Conservation (phyloP, 2,888 invertebrate species). For the Cryptus armator region DNA sequence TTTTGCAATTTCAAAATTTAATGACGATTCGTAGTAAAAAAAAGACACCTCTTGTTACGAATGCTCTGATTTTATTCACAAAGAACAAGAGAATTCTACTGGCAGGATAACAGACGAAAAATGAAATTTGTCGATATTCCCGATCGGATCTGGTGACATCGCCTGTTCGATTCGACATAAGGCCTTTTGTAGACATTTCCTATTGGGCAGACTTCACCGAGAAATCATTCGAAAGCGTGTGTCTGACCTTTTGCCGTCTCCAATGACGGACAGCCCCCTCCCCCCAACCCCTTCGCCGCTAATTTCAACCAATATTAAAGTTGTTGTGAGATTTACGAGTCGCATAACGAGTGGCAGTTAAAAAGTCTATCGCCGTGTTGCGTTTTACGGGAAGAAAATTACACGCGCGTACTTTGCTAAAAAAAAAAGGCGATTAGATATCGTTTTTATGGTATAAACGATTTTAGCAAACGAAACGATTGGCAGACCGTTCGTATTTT, state of each 20-base stretch:
- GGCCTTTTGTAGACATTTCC: neutral
- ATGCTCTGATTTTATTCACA: neutral
- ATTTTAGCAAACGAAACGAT: conserved; percentile 26
- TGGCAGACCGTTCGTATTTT: neutral
- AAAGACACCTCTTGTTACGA: neutral
- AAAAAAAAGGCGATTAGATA: conserved; percentile 36
- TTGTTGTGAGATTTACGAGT: conserved; percentile 54
- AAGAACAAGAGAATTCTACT: neutral
- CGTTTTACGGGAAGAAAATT: conserved; percentile 12
- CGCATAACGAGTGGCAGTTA: conserved; percentile 74
- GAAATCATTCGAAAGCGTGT: conserved; percentile 5
- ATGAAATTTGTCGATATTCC: conserved; percentile 4
- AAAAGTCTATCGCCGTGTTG: conserved; percentile 74
- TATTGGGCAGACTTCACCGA: neutral
- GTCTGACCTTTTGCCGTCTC: neutral
- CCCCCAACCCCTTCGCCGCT: conserved; percentile 13
- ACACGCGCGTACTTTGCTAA: neutral
- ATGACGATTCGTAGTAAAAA: neutral
- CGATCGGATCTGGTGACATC: neutral
- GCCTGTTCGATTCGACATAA: neutral
- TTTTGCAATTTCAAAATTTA: neutral
- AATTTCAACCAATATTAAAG: conserved; percentile 38
- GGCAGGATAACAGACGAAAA: neutral
- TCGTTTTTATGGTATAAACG: conserved; percentile 24
- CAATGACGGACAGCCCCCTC: conserved; percentile 6